Evolutionary conservation across 2,797 vertebrate species (phyloP), one percentile per base, ranked within the genome.

Genomic region (Meda fulgida): DNA sequence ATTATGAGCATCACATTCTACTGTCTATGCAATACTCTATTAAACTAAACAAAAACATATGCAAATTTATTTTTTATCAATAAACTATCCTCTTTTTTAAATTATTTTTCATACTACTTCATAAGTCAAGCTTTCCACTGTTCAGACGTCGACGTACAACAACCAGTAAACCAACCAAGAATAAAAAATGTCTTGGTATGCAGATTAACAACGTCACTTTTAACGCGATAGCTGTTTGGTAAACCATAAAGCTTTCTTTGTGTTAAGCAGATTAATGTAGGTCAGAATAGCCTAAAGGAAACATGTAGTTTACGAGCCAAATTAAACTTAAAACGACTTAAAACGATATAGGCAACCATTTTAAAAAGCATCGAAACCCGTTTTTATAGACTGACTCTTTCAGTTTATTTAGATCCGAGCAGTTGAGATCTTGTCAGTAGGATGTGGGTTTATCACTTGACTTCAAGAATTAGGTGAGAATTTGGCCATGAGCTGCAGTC

Each of bases 181-280:
- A 70, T 2, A 6, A 77, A 53, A 51, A 67, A 69, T 4, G 2
- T 69, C 63, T 84, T 13, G 40, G 38, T 63, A 66, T 75, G 71
- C 23, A 77, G 72, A 77, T 84, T 77, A 69, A 23, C 60, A 26
- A 8, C 8, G 8, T 1, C 46, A 26, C 48, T 26, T 81, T 79
- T 40, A 80, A 53, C 2, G 14, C 43, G 19, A 43, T 53, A 77
- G 67, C 7, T 14, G 11, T 55, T 16, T 46, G 13, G 7, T 69
- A 70, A n/a, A 36, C 14, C 55, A 87, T 87, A 87, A 76, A 77
- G 63, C 60, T 53, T 16, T 75, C 75, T 79, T 83, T 85, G 69
- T 80, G 7, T 31, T 58, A 23, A 48, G 36, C 7, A 38, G 36
- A 38, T 7, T 38, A 48, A 73, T 78, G 21, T 78, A 72, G 83